Evolutionary conservation across 2,113 vertebrate genomes (phyloP).

Genomic region (Coptodon bakossiorum): DNA sequence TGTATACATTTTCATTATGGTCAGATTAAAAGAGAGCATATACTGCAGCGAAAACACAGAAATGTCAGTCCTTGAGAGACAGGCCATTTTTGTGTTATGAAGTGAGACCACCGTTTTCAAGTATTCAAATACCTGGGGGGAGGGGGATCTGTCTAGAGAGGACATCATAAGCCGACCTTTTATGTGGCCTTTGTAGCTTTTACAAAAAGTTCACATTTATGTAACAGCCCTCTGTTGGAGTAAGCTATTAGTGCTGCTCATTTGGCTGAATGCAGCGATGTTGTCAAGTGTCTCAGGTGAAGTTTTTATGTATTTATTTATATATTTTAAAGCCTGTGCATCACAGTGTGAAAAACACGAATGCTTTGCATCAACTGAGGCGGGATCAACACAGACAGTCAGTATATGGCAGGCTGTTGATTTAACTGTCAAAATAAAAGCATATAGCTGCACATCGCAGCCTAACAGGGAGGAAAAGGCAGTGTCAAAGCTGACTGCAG

Average conservation of each 20-base stretch:
- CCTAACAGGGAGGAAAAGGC: neutral
- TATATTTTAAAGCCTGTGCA: neutral
- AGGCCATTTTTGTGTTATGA: neutral
- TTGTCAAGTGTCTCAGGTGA: neutral
- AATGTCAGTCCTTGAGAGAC: neutral
- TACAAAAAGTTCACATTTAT: neutral
- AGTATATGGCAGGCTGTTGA: neutral
- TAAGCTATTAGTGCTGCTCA: neutral
- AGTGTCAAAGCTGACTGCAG: neutral
- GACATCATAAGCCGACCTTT: neutral
- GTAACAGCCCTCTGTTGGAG: neutral
- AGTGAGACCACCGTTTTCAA: neutral
- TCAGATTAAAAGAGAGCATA: neutral
- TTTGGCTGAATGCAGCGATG: neutral
- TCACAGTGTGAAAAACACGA: neutral
- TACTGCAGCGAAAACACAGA: neutral
- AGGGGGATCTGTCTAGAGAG: neutral
- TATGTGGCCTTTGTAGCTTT: neutral
- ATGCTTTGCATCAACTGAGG: neutral
- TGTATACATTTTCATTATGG: neutral
- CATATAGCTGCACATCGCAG: neutral
- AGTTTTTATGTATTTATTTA: neutral
- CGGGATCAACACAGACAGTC: neutral
- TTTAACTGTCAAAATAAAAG: conserved; percentile 34
- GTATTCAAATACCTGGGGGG: neutral